phyloP scores from a whole-genome alignment of 2,113 vertebrate species.

The Propithecus coquereli region DNA sequence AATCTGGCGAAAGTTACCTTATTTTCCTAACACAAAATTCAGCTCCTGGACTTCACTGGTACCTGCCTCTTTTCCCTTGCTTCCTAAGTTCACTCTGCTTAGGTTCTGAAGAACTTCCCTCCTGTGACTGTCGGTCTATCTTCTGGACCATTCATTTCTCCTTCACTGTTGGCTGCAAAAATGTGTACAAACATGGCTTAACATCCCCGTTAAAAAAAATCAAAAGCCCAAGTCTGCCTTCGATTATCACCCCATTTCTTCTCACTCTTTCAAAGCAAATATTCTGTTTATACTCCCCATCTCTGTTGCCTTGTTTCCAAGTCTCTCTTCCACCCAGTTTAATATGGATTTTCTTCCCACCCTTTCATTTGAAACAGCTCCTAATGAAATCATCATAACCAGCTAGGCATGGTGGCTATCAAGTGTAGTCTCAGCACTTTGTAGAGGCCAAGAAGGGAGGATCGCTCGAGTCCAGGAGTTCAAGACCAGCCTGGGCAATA shows the following conservation, averaged over 20 bases:
- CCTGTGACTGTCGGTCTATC: not conserved
- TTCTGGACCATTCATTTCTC: not conserved
- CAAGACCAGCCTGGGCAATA: too few species aligned
- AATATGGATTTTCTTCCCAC: not conserved
- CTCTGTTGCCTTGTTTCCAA: not conserved
- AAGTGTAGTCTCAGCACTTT: too few species aligned
- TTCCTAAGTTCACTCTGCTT: not conserved
- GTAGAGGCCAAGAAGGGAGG: too few species aligned
- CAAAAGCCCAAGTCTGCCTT: not conserved
- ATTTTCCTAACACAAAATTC: not conserved
- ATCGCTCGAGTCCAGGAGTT: too few species aligned
- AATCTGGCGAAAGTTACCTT: not conserved
- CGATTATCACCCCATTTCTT: not conserved
- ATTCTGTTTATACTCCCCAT: not conserved
- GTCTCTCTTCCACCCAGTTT: not conserved
- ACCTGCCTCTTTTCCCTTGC: not conserved
- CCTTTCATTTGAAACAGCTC: not conserved
- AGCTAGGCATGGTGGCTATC: too few species aligned
- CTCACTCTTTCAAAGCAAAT: not conserved
- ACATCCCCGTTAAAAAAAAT: not conserved
- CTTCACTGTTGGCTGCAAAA: not conserved
- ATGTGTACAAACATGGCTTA: not conserved
- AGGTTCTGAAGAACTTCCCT: not conserved
- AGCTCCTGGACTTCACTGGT: not conserved
- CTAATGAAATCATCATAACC: not conserved